Evolutionary conservation across 2,888 invertebrate species (phyloP).

Genomic region (Sphinx pinastri): DNA sequence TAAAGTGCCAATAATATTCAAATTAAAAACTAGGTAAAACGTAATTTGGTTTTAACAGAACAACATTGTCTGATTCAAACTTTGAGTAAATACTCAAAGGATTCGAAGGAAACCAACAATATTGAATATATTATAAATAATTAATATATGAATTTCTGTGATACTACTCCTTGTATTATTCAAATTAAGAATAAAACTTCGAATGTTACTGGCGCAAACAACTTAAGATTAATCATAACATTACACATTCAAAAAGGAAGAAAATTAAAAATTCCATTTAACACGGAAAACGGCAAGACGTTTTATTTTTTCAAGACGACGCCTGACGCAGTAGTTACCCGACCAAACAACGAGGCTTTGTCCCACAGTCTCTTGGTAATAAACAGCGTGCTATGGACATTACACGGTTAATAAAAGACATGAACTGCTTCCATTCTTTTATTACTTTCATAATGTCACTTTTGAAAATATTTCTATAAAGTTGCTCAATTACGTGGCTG

Average conservation of each 20-base stretch:
- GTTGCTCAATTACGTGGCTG: conserved; percentile 39
- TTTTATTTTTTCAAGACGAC: conserved; percentile 26
- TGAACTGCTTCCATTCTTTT: conserved; percentile 45
- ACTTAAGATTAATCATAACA: too few relatives aligned
- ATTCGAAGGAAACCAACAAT: too few relatives aligned
- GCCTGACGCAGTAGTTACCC: conserved; percentile 31
- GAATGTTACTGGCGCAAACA: too few relatives aligned
- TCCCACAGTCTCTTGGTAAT: conserved; percentile 41
- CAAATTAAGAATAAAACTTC: too few relatives aligned
- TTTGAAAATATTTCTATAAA: conserved; percentile 48
- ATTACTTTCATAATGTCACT: conserved; percentile 52
- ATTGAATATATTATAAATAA: too few relatives aligned
- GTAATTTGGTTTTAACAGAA: too few relatives aligned
- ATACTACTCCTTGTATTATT: too few relatives aligned
- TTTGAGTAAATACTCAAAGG: too few relatives aligned
- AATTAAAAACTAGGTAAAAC: too few relatives aligned
- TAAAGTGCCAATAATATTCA: too few relatives aligned
- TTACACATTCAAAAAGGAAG: conserved; percentile 1
- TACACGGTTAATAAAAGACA: conserved; percentile 53
- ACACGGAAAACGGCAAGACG: conserved; percentile 21
- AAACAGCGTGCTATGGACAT: conserved; percentile 48
- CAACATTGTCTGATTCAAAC: too few relatives aligned
- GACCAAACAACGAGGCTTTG: conserved; percentile 36
- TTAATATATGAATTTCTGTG: too few relatives aligned
- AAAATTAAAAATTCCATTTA: background rate